Evolutionary conservation across 2,113 vertebrate genomes (phyloP).

Genomic region (Indicator maculatus): DNA sequence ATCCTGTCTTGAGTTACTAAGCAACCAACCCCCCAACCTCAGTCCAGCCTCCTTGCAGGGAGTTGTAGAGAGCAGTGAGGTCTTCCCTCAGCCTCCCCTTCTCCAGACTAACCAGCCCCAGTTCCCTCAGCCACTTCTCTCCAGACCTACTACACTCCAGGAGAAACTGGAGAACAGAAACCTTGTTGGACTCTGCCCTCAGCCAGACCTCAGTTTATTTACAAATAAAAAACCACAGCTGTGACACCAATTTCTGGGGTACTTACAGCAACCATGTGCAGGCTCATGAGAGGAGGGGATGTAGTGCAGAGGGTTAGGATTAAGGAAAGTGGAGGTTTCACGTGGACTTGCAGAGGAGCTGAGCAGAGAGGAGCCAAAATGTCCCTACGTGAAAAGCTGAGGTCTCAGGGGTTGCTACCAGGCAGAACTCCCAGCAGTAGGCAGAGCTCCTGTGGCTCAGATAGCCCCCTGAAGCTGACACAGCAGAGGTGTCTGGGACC

Average conservation of each 20-base stretch:
- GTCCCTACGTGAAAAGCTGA: not conserved
- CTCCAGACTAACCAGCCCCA: too few relatives aligned
- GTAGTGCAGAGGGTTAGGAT: not conserved
- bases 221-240: conserved; percentile 25
- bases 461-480: not conserved
- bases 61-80: too few relatives aligned
- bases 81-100: too few relatives aligned
- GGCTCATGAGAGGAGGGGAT: not conserved
- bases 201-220: conserved; percentile 58
- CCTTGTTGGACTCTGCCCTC: not conserved
- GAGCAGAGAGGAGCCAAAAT: not conserved
- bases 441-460: not conserved
- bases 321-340: not conserved
- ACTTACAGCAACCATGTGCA: conserved; percentile 45
- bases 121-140: too few relatives aligned
- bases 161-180: not conserved
- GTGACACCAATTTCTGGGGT: not conserved
- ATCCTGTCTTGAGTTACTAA: too few relatives aligned
- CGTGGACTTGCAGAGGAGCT: not conserved
- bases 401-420: not conserved
- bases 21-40: too few relatives aligned
- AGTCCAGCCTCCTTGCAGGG: too few relatives aligned
- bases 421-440: not conserved
- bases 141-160: not conserved
- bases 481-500: not conserved